Evolutionary conservation across 2,888 invertebrate genomes (phyloP).

Genomic region (Drosophila phalerata): DNA sequence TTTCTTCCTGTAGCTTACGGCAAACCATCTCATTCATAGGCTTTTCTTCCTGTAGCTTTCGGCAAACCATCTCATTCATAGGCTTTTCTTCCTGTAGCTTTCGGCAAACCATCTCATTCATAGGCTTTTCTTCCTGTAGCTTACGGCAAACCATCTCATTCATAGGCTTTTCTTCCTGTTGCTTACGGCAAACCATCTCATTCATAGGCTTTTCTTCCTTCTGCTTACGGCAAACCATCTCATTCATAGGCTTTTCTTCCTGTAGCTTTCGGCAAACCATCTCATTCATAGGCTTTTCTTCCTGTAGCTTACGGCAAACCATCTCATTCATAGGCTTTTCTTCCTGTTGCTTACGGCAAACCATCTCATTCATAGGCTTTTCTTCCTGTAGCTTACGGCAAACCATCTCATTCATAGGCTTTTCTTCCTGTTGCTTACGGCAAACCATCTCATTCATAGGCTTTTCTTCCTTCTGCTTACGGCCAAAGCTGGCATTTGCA

Average conservation of each 20-base stretch:
- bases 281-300: no score
- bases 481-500: no score
- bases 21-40: background rate
- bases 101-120: background rate
- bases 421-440: no score
- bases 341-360: background rate
- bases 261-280: no score
- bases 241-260: no score
- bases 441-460: no score
- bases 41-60: background rate
- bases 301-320: background rate
- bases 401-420: no score
- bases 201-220: background rate
- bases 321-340: background rate
- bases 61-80: background rate
- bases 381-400: background rate
- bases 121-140: background rate
- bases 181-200: background rate
- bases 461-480: no score
- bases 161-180: no score
- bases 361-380: background rate
- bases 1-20: no score
- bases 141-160: no score
- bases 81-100: no score
- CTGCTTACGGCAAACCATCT: background rate